These are phyloP conservation scores for Graptemys geographica DNA, from an alignment of 2,797 vertebrate genomes.

Conservation along the genomic window DNA sequence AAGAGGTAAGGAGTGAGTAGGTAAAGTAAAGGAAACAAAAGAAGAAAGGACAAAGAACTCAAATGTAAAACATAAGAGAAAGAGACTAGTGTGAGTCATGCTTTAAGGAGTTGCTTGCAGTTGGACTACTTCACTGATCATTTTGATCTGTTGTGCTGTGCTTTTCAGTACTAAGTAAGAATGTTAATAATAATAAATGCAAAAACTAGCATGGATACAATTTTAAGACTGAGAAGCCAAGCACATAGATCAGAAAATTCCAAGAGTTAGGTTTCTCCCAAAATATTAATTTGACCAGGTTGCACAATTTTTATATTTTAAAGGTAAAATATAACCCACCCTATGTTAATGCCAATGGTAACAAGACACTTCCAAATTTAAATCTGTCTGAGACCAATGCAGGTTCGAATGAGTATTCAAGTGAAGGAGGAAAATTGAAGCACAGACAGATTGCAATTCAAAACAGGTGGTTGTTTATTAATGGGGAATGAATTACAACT, in stretches of 20 bases:
- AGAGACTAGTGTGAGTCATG: not conserved
- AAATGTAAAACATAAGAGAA: not conserved
- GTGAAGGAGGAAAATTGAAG: no score
- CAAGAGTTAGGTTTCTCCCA: not conserved
- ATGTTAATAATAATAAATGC: not conserved
- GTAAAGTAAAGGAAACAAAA: not conserved
- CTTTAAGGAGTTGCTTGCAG: constrained; percentile 42
- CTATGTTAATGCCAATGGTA: not conserved
- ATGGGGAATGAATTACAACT: no score
- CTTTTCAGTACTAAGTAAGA: not conserved
- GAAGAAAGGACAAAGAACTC: not conserved
- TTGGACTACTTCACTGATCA: constrained; percentile 49
- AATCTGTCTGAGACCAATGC: no score
- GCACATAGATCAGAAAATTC: not conserved
- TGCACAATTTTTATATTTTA: not conserved
- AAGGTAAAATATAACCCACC: not conserved
- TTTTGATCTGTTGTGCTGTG: constrained; percentile 49
- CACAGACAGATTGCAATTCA: no score
- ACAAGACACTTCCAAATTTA: not conserved
- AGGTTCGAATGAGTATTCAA: no score
- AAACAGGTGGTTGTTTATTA: no score
- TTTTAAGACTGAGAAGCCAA: not conserved
- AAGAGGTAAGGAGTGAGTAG: not conserved
- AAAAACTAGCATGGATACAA: not conserved
- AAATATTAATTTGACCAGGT: not conserved